Evolutionary conservation across 1,140 invertebrate genomes (phyloP).

Genomic region (Heterodera schachtii): DNA sequence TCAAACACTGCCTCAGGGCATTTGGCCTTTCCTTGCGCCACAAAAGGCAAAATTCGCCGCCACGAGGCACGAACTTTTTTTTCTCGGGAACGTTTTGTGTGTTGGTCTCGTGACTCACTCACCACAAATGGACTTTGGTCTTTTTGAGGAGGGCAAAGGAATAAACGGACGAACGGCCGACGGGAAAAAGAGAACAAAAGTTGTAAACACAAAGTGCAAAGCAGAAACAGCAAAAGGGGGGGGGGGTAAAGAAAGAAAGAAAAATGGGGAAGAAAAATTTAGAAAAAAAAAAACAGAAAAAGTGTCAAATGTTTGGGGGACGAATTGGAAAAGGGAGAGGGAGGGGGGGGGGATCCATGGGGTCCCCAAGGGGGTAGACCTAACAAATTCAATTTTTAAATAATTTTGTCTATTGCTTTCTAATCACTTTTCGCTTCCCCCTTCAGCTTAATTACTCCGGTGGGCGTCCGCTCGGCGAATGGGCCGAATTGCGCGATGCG

Average conservation of each 20-base stretch:
- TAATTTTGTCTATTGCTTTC: slow-evolving; percentile 7
- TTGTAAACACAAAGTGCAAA: slow-evolving; percentile 13
- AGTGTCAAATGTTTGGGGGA: background rate
- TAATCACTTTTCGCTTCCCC: too few relatives aligned
- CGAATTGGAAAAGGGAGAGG: too few relatives aligned
- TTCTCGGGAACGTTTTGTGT: background rate
- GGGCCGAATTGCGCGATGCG: slow-evolving; percentile 32
- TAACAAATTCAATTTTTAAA: slow-evolving; percentile 5
- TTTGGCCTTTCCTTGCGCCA: too few relatives aligned
- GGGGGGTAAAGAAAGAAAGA: background rate
- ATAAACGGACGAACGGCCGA: background rate
- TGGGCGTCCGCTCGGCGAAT: slow-evolving; percentile 23
- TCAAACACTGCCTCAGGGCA: background rate
- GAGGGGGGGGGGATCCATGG: background rate
- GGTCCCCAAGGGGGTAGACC: background rate
- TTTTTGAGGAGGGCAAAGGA: background rate
- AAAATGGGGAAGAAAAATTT: background rate
- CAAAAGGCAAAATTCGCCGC: too few relatives aligned
- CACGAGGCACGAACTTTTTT: too few relatives aligned
- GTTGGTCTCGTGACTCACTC: background rate
- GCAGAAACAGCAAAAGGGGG: background rate
- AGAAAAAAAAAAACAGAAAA: slow-evolving; percentile 10
- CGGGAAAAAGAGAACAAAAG: slow-evolving; percentile 9
- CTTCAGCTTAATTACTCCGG: slow-evolving; percentile 57
- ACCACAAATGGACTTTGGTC: background rate